A percentile compares a stretch with the other conserved stretches of the same genome.
Evolutionary conservation across 2,888 invertebrate species (phyloP).

Genomic region (Lobophora halterata): DNA sequence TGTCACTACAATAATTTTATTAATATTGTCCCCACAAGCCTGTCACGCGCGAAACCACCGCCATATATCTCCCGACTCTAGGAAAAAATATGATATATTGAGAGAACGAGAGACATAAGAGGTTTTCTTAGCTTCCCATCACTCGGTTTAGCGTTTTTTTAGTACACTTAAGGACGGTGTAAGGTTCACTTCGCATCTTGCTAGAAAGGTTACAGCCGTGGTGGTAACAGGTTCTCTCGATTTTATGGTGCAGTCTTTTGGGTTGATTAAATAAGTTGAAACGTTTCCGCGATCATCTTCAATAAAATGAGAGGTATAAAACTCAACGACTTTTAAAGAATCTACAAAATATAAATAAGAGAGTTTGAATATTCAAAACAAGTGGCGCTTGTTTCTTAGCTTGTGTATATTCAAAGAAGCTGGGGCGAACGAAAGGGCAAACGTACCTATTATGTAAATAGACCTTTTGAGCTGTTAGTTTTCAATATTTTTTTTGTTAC

Average conservation of each 20-base stretch:
- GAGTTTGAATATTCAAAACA: conserved; percentile 13
- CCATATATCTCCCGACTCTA: conserved; percentile 68
- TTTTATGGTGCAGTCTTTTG: conserved; percentile 27
- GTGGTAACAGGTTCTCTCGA: conserved; percentile 28
- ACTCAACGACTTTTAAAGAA: conserved; percentile 16
- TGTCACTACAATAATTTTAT: conserved; percentile 79
- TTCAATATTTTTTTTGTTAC: too few species aligned
- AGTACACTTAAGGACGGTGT: conserved; percentile 31
- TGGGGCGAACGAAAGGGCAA: too few species aligned
- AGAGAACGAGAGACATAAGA: conserved; percentile 72
- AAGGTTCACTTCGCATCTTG: conserved; percentile 22
- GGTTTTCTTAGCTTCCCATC: conserved; percentile 63
- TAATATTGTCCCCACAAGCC: conserved; percentile 76
- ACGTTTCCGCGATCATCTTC: conserved; percentile 15
- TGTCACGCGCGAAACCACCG: conserved; percentile 75
- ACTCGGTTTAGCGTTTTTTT: conserved; percentile 65
- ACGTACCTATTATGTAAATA: too few species aligned
- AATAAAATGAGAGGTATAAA: conserved; percentile 16
- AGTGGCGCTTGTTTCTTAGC: conserved; percentile 18
- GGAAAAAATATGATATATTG: conserved; percentile 79
- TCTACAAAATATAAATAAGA: conserved; percentile 16
- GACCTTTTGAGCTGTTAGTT: too few species aligned
- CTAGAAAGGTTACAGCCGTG: conserved; percentile 18
- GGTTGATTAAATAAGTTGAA: conserved; percentile 28
- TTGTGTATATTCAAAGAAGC: conserved; percentile 13